Conservation (phyloP, 1,140 invertebrate species). For the Antheraea mylitta region DNA sequence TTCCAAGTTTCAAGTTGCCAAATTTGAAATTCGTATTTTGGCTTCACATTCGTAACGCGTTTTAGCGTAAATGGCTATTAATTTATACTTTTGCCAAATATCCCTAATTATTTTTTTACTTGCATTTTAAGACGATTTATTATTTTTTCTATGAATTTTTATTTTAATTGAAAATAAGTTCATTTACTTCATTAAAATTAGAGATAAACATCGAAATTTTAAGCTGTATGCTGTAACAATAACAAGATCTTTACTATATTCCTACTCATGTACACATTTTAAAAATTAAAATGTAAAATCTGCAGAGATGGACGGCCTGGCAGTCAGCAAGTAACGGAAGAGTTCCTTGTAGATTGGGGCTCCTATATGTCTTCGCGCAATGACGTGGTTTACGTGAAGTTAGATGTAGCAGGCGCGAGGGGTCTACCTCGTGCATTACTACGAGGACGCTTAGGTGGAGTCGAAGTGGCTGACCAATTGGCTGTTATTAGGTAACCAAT, state of each 20-base stretch:
- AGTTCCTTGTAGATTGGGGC: slow-evolving; percentile 93
- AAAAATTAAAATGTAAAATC: slow-evolving; percentile 16
- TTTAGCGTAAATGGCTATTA: slow-evolving; percentile 11
- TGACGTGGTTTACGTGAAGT: slow-evolving; percentile 92
- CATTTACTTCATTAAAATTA: too few relatives aligned
- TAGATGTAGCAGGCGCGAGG: slow-evolving; percentile 92
- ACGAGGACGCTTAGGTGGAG: slow-evolving; percentile 89
- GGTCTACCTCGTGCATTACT: slow-evolving; percentile 89
- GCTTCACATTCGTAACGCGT: slow-evolving; percentile 13
- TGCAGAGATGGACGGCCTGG: slow-evolving; percentile 93
- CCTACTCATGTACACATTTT: not conserved
- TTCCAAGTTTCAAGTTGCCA: slow-evolving; percentile 15
- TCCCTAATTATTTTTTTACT: not conserved
- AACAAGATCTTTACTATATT: too few relatives aligned
- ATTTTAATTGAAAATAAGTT: not conserved
- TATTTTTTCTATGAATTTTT: not conserved
- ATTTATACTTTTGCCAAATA: slow-evolving; percentile 10
- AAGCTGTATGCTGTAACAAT: too few relatives aligned
- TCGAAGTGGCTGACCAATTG: slow-evolving; percentile 94
- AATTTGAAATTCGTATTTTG: slow-evolving; percentile 17
- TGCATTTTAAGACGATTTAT: not conserved
- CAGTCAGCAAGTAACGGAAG: slow-evolving; percentile 91
- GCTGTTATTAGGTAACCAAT: slow-evolving; percentile 85
- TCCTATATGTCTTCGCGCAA: slow-evolving; percentile 95
- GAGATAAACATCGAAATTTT: too few relatives aligned